Percentiles rank a stretch among this genome's conserved stretches.
Evolutionary conservation across 2,113 vertebrate genomes (phyloP).

Genomic region (Gadus macrocephalus): DNA sequence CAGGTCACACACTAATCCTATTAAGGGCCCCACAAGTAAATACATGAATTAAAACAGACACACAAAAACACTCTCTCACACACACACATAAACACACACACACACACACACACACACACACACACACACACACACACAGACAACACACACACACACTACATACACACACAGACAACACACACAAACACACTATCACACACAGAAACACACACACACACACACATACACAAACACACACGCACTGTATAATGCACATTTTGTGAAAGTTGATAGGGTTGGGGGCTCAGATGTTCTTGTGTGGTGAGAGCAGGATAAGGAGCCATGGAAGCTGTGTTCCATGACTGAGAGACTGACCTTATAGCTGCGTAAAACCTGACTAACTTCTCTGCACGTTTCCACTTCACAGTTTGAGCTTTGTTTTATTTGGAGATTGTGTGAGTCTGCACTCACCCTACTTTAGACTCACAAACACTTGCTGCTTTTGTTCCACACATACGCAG

Average conservation of each 20-base stretch:
- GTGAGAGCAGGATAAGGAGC: conserved; percentile 29
- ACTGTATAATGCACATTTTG: conserved; percentile 28
- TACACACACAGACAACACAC: too few species aligned
- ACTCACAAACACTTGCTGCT: conserved; percentile 41
- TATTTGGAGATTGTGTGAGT: conserved; percentile 56
- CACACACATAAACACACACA: too few species aligned
- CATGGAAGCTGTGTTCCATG: conserved; percentile 36
- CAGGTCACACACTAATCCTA: too few species aligned
- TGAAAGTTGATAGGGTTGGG: conserved; percentile 28
- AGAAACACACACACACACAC: too few species aligned
- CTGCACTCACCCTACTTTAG: conserved; percentile 47
- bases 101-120: too few species aligned
- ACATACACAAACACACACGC: too few species aligned
- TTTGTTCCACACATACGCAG: conserved; percentile 36
- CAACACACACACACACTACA: too few species aligned
- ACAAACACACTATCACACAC: too few species aligned
- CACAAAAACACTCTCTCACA: too few species aligned
- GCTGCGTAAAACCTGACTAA: conserved; percentile 46
- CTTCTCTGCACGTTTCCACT: conserved; percentile 51
- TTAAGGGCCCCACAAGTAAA: too few species aligned
- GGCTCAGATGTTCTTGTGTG: conserved; percentile 24
- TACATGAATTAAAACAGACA: too few species aligned
- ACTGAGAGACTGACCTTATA: conserved; percentile 41
- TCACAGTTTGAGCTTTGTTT: conserved; percentile 44
- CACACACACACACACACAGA: too few species aligned